Evolutionary conservation across 1,140 invertebrate genomes (phyloP), one percentile per base, ranked within the genome.

Genomic region (Drosophila sechellia): DNA sequence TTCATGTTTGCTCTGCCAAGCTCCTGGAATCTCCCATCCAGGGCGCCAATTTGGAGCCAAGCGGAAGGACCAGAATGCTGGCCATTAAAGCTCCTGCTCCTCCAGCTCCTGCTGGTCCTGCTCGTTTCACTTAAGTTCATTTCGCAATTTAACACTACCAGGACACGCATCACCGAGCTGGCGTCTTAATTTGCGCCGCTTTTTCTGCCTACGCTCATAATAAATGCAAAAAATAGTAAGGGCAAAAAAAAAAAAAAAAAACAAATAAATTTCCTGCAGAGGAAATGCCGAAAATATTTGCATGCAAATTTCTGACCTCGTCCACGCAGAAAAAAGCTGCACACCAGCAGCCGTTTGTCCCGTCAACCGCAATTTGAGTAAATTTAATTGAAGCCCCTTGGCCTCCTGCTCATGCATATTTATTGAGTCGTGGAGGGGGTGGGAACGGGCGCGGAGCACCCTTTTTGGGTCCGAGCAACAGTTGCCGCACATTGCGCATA

Each of bases 351-450:
- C 27, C 37, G 17, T 8, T 31, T 31, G 31, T 43, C 52, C 48
- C 55, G 31, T 48, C 58, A 65, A 63, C 74, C 81, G 56, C 78
- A 87, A 87, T 80, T 87, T 73, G 35, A 84, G 76, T 79, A 80
- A 87, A 89, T 87, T 84, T 89, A 87, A 89, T 87, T 87, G 84
- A 89, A 87, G 77, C 76, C 84, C 76, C 71, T 73, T 70, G 52
- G 45, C 52, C 79, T 15, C 52, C 79, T n/a, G 76, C 83, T 87
- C 77, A 87, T 87, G 79, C 84, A 87, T 87, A 87, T 87, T 87
- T 89, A 87, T 87, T 71, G 79, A 56, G 48, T 61, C 17, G 35
- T 15, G 37, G 43, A 8, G 20, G 31, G 31, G 31, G 31, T 10
- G 6, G 31, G 17, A 15, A 11, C 31, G 39, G 20, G 22, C 5